Conservation (phyloP, 1,140 invertebrate species). For the Pseudomyrmex cubaensis region DNA sequence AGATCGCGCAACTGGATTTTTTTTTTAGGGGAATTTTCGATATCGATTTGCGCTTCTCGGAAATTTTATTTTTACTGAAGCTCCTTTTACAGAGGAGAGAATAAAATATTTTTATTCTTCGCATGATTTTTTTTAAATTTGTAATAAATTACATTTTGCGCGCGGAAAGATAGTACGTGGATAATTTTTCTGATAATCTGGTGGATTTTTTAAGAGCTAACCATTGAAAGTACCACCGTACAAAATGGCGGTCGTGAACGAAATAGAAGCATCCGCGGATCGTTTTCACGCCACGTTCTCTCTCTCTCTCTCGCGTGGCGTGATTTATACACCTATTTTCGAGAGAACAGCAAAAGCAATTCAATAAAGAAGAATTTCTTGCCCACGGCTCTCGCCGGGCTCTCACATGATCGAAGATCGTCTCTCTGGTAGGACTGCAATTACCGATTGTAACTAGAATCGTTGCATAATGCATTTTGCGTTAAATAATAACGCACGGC, state of each 20-base stretch:
- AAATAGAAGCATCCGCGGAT: conserved; percentile 45
- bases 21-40: background rate
- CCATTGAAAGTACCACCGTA: conserved; percentile 19
- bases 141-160: too few species aligned
- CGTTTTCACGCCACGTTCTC: conserved; percentile 30
- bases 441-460: conserved; percentile 62
- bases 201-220: conserved; percentile 3
- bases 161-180: too few species aligned
- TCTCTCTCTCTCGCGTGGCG: conserved; percentile 1
- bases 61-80: background rate
- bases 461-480: conserved; percentile 56
- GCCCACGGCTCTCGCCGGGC: conserved; percentile 35
- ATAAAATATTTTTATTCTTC: background rate
- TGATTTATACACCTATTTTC: conserved; percentile 57
- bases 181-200: too few species aligned
- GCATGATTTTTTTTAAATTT: background rate
- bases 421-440: conserved; percentile 51
- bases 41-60: background rate
- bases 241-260: conserved; percentile 33
- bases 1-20: background rate
- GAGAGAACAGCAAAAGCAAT: conserved; percentile 57
- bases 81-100: background rate
- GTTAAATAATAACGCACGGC: conserved; percentile 56
- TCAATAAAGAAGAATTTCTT: conserved; percentile 61
- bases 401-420: conserved; percentile 53